Evolutionary conservation across 1,140 invertebrate genomes (phyloP).

Genomic region (Drosophila baimaii): DNA sequence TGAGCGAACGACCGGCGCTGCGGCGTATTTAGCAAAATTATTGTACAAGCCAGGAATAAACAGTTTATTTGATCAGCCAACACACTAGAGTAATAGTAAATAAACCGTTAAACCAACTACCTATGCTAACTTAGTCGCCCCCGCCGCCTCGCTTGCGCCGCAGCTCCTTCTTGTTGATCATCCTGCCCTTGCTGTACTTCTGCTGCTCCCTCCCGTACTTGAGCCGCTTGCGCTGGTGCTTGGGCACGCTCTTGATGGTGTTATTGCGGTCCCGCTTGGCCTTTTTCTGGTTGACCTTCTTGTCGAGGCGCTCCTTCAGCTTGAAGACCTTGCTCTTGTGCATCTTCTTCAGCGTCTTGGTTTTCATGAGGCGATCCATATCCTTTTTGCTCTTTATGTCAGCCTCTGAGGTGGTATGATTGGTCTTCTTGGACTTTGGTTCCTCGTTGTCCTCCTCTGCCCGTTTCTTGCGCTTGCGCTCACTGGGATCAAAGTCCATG

Average conservation of each 20-base stretch:
- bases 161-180: conserved; percentile 65
- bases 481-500: conserved; percentile 85
- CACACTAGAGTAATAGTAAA: conserved; percentile 76
- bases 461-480: conserved; percentile 35
- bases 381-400: conserved; percentile 86
- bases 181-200: conserved; percentile 68
- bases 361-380: conserved; percentile 88
- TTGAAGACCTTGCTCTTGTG: conserved; percentile 90
- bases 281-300: conserved; percentile 87
- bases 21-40: conserved; percentile 74
- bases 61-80: conserved; percentile 77
- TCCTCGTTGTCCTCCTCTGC: background rate
- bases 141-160: conserved; percentile 61
- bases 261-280: conserved; percentile 80
- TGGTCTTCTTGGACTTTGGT: conserved; percentile 15
- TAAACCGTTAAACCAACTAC: conserved; percentile 64
- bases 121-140: conserved; percentile 48
- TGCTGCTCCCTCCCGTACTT: conserved; percentile 60
- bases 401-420: background rate
- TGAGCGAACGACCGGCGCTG: conserved; percentile 28
- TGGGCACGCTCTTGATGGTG: conserved; percentile 75
- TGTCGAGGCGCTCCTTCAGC: conserved; percentile 88
- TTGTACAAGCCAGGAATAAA: conserved; percentile 49
- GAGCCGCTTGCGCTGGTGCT: conserved; percentile 66
- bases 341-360: conserved; percentile 88